Evolutionary conservation across 1,140 invertebrate genomes (phyloP).

Genomic region (Ephestia elutella): DNA sequence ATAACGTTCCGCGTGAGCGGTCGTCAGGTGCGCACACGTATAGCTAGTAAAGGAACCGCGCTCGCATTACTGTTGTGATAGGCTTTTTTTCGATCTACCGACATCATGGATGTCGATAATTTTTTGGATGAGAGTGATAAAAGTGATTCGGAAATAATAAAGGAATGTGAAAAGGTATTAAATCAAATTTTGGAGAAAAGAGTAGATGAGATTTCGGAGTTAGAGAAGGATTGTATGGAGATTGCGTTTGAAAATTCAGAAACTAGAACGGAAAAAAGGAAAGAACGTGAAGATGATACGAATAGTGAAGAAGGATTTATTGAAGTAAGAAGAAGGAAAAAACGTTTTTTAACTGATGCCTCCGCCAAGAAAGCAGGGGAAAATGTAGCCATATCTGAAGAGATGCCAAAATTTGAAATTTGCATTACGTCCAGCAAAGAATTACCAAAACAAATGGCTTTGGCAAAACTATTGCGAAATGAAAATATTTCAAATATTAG

Average conservation of each 20-base stretch:
- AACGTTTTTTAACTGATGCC: background rate
- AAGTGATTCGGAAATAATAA: constrained; percentile 4
- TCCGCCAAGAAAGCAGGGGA: background rate
- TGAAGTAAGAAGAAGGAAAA: background rate
- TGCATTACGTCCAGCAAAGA: too few relatives aligned
- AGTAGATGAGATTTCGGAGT: constrained; percentile 4
- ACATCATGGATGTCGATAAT: constrained; percentile 8
- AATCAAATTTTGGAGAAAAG: background rate
- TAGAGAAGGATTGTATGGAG: background rate
- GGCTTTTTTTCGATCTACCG: constrained; percentile 1
- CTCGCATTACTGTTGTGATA: too few relatives aligned
- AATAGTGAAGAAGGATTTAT: constrained; percentile 6
- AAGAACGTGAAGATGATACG: constrained; percentile 5
- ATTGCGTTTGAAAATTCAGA: background rate
- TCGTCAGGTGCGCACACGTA: constrained; percentile 1
- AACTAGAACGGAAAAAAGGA: background rate
- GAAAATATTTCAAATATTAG: constrained; percentile 24
- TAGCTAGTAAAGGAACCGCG: background rate
- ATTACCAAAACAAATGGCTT: constrained; percentile 26
- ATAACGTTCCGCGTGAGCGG: constrained; percentile 1
- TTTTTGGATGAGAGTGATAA: constrained; percentile 3
- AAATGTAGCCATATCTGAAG: background rate
- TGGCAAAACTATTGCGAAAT: constrained; percentile 25
- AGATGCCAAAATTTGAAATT: background rate
- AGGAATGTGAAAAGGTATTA: constrained; percentile 3